A percentile compares a stretch with the other conserved stretches of the same genome.
These are phyloP conservation scores for Athrips mouffetella DNA, from an alignment of 2,888 invertebrate species.

Conservation along the genomic window DNA sequence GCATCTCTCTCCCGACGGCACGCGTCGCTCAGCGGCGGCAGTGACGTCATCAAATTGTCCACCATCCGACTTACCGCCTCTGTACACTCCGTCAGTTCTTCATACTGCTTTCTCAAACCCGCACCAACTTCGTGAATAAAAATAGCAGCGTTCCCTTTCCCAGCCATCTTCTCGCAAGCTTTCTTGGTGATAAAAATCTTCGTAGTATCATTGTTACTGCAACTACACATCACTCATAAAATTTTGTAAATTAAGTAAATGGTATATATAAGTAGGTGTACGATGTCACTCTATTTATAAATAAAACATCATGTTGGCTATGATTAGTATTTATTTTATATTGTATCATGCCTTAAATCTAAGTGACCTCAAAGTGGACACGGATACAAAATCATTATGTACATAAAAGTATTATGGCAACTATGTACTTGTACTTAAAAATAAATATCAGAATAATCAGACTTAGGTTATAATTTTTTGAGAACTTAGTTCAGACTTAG, in stretches of 20 bases:
- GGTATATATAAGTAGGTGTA: no score
- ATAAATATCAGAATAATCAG: background rate
- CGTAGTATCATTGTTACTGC: conserved; percentile 10
- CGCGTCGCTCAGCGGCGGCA: background rate
- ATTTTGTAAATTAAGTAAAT: background rate
- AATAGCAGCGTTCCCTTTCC: conserved; percentile 19
- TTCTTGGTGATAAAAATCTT: conserved; percentile 22
- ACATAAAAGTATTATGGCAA: background rate
- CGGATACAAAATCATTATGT: no score
- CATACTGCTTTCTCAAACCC: conserved; percentile 26
- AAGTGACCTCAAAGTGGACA: no score
- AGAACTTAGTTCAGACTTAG: background rate
- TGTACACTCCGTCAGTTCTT: conserved; percentile 25
- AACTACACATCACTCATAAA: conserved; percentile 7
- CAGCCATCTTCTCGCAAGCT: conserved; percentile 23
- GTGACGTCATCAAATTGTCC: no score
- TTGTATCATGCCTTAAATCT: no score
- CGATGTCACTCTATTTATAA: background rate
- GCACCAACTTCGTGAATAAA: conserved; percentile 23
- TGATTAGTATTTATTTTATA: background rate
- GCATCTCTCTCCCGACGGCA: conserved; percentile 26
- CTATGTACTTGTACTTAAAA: background rate
- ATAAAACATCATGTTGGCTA: background rate
- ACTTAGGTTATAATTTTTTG: background rate
- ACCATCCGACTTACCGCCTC: conserved; percentile 20